Evolutionary conservation across 2,113 vertebrate genomes (phyloP).

Genomic region (Phycodurus eques): DNA sequence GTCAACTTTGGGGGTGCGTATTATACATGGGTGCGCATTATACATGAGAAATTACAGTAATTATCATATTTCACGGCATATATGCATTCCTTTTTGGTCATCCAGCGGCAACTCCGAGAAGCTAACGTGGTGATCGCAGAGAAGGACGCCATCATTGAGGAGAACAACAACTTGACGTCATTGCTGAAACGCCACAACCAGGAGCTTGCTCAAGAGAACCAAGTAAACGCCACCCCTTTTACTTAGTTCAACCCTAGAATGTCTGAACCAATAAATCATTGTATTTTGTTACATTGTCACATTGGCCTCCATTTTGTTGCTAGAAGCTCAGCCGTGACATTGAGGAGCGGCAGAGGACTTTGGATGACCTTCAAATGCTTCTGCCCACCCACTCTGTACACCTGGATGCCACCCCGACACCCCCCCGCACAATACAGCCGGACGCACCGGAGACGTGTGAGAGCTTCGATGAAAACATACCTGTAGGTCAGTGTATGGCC

Average conservation of each 20-base stretch:
- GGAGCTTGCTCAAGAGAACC: constrained; percentile 49
- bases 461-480: background rate
- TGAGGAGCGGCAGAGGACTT: constrained; percentile 29
- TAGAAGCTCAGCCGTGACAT: constrained; percentile 44
- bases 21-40: too few relatives aligned
- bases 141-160: constrained; percentile 16
- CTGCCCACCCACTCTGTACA: background rate
- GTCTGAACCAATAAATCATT: too few relatives aligned
- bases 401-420: background rate
- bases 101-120: constrained; percentile 52
- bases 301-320: background rate
- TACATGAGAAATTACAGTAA: too few relatives aligned
- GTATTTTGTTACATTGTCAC: background rate
- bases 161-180: constrained; percentile 19
- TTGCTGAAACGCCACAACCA: constrained; percentile 39
- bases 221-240: constrained; percentile 27
- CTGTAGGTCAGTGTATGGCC: constrained; percentile 33
- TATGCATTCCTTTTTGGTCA: background rate
- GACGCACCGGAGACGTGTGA: background rate
- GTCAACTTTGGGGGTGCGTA: too few relatives aligned
- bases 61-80: background rate
- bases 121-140: constrained; percentile 23
- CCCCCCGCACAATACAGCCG: background rate
- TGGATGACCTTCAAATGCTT: background rate
- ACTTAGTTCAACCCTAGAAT: background rate